Evolutionary conservation across 2,888 invertebrate species (phyloP).

Genomic region (Pseudoips prasinana): DNA sequence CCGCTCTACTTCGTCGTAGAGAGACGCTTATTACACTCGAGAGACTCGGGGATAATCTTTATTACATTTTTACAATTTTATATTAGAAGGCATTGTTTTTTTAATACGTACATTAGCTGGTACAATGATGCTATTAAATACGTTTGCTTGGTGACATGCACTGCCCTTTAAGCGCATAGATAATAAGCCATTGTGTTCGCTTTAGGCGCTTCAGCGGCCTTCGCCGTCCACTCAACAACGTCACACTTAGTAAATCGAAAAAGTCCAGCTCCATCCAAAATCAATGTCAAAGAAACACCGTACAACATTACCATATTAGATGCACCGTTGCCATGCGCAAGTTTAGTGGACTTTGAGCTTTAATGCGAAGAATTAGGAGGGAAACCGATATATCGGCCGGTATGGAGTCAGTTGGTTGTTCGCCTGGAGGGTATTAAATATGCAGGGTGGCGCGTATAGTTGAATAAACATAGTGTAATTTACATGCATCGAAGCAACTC

Average conservation of each 20-base stretch:
- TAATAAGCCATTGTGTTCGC: conserved; percentile 46
- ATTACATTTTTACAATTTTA: neutral
- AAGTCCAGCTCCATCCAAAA: conserved; percentile 60
- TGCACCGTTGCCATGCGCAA: conserved; percentile 42
- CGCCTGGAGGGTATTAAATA: conserved; percentile 57
- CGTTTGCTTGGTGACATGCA: conserved; percentile 25
- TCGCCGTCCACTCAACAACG: conserved; percentile 37
- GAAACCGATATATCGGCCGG: conserved; percentile 20
- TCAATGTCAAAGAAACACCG: conserved; percentile 73
- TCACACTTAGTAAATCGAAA: conserved; percentile 53
- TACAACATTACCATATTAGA: conserved; percentile 53
- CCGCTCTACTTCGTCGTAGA: conserved; percentile 8
- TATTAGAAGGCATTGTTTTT: no score
- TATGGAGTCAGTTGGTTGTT: conserved; percentile 36
- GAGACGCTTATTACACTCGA: conserved; percentile 7
- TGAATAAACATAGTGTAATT: conserved; percentile 78
- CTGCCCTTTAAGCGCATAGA: conserved; percentile 33
- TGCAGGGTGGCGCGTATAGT: conserved; percentile 70
- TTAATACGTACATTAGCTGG: neutral
- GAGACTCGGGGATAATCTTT: conserved; percentile 2
- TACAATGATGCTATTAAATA: conserved; percentile 24
- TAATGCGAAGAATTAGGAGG: conserved; percentile 35
- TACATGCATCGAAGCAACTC: conserved; percentile 77
- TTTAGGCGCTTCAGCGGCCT: conserved; percentile 41
- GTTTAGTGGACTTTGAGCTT: conserved; percentile 37